phyloP scores from a whole-genome alignment of 2,888 invertebrate species.

The Venustoraphidia nigricollis region DNA sequence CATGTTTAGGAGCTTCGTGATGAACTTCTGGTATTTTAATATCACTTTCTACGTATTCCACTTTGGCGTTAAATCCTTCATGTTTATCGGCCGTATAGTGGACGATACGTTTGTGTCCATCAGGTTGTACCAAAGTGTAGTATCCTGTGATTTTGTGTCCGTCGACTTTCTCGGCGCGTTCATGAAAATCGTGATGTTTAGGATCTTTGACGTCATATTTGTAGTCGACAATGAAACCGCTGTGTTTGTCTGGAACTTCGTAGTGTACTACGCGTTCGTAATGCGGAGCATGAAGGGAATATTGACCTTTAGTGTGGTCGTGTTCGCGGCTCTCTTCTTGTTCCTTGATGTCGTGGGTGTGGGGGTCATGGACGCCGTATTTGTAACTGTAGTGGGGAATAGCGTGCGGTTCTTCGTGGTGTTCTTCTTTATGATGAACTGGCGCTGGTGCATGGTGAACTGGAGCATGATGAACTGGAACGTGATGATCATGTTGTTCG shows the following conservation, averaged over 20 bases:
- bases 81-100: constrained; percentile 16
- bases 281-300: constrained; percentile 26
- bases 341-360: constrained; percentile 35
- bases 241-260: too few species aligned
- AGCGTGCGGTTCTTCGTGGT: constrained; percentile 20
- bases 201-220: too few species aligned
- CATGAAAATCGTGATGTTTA: too few species aligned
- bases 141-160: constrained; percentile 12
- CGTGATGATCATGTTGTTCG: neutral
- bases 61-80: constrained; percentile 9
- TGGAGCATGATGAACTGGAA: too few species aligned
- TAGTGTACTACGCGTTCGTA: too few species aligned
- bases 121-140: constrained; percentile 11
- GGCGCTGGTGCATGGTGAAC: too few species aligned
- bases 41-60: too few species aligned
- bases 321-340: constrained; percentile 35
- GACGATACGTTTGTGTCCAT: constrained; percentile 14
- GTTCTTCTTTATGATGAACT: too few species aligned
- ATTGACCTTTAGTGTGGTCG: constrained; percentile 33
- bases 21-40: too few species aligned
- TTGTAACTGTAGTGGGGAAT: constrained; percentile 32
- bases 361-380: constrained; percentile 30
- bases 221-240: too few species aligned
- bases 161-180: constrained; percentile 1
- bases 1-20: too few species aligned